Evolutionary conservation across 2,797 vertebrate genomes (phyloP), one percentile per base, ranked within the genome.

Genomic region (Cynodonichthys magdalenae): DNA sequence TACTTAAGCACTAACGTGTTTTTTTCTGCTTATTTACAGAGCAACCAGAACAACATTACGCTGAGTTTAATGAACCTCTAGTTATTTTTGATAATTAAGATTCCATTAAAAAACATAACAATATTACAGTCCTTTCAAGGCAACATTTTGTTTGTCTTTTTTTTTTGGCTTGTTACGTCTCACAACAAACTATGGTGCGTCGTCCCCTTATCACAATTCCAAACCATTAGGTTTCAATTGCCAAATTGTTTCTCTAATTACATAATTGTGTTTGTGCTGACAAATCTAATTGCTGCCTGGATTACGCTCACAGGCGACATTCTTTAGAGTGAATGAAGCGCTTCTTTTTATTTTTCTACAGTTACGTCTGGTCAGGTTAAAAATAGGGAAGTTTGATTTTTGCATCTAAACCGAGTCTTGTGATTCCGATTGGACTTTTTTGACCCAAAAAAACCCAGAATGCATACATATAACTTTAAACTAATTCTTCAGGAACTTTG

Each of bases 201-300:
- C 42, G 28, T 31, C 49, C 17, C 18, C 17, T 17, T 46, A 50
- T 63, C 50, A 58, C 50, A 36, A 63, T 42, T 76, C 27, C 62
- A 58, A 68, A 60, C 31, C 41, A 60, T 70, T 53, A 62, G n/a
- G 45, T 59, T 63, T 56, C 55, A 47, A 47, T 69, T 56, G 50
- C 46, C 31, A 64, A 58, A 65, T 63, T 63, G 54, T 62, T 49
- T 73, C 55, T 31, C 53, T n/a, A 42, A 59, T 66, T 50, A 66
- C 15, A 42, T 56, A 62, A 53, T 69, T 61, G 36, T 14, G 48
- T 60, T 63, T 66, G 49, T 63, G 15, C 52, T 50, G 60, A 71
- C 55, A 53, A 74, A 77, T 51, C 47, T 34, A 59, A 69, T 66
- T 42, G 20, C 57, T 68, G 44, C 47, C 74, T 41, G 53, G n/a